Percentiles rank a stretch among this genome's conserved stretches.
Conservation (phyloP, 2,113 vertebrate species). For the Brevimyrus niger region DNA sequence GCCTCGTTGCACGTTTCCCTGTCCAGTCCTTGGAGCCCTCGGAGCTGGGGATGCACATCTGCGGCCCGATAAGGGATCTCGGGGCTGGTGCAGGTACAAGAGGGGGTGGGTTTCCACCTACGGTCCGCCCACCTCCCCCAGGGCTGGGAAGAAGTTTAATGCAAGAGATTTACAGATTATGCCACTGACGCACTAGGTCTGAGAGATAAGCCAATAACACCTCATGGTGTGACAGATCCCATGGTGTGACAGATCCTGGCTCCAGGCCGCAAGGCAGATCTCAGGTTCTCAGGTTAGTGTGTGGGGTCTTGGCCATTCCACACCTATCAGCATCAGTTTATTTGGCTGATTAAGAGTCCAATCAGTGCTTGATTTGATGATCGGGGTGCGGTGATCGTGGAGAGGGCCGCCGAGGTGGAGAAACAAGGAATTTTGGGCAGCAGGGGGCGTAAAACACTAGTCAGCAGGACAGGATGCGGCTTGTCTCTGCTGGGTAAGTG, state of each 20-base stretch:
- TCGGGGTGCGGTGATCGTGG: not conserved
- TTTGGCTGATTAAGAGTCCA: not conserved
- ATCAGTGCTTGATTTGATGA: not conserved
- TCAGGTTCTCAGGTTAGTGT: not conserved
- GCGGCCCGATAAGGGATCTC: not conserved
- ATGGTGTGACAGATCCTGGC: not conserved
- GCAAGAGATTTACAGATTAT: not conserved
- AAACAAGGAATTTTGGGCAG: not conserved
- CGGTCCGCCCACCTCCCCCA: not conserved
- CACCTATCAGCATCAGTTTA: not conserved
- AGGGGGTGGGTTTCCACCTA: not conserved
- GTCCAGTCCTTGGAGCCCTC: not conserved
- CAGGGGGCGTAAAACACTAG: not conserved
- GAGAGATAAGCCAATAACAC: constrained; percentile 11
- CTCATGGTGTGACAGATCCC: not conserved
- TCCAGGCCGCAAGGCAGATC: not conserved
- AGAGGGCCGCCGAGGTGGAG: not conserved
- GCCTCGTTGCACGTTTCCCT: not conserved
- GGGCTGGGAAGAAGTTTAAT: not conserved
- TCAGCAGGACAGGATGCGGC: not conserved
- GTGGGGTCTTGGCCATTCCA: not conserved
- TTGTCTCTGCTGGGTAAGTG: not conserved
- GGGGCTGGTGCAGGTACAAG: not conserved
- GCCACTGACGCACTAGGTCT: not conserved
- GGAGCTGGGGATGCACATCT: not conserved